Conservation (phyloP, 2,888 invertebrate genomes). For the Allophyes oxyacanthae region DNA sequence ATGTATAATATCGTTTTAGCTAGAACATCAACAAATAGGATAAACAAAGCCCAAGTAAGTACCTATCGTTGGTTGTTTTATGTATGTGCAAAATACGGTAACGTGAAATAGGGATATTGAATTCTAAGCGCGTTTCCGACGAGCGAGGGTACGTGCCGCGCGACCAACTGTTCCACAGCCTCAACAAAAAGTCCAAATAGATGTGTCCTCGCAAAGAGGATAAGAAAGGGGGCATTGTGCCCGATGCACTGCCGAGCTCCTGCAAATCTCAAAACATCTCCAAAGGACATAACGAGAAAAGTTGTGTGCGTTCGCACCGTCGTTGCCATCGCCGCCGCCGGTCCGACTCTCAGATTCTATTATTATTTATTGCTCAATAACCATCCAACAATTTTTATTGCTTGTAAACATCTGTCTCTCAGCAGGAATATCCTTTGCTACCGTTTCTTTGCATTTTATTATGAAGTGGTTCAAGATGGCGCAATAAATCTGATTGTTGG, state of each 20-base stretch:
- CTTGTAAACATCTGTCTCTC: slow-evolving; percentile 62
- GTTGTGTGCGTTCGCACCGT: slow-evolving; percentile 66
- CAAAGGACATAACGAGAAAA: slow-evolving; percentile 82
- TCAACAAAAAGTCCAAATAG: slow-evolving; percentile 79
- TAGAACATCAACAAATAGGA: slow-evolving; percentile 66
- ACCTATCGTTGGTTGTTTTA: slow-evolving; percentile 74
- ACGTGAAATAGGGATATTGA: slow-evolving; percentile 81
- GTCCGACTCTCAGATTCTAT: slow-evolving; percentile 64
- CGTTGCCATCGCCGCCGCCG: slow-evolving; percentile 39
- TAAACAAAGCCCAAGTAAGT: slow-evolving; percentile 71
- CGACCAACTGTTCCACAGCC: slow-evolving; percentile 75
- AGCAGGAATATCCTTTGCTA: slow-evolving; percentile 47
- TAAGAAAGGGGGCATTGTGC: slow-evolving; percentile 78
- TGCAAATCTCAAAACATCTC: slow-evolving; percentile 82
- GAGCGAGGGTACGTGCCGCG: slow-evolving; percentile 79
- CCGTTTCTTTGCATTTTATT: slow-evolving; percentile 48
- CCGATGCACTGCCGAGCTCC: slow-evolving; percentile 75
- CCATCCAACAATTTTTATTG: slow-evolving; percentile 65
- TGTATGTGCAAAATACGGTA: slow-evolving; percentile 72
- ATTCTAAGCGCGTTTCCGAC: slow-evolving; percentile 80
- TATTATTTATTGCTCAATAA: slow-evolving; percentile 72
- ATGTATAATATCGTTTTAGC: slow-evolving; percentile 58
- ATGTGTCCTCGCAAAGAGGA: slow-evolving; percentile 75
- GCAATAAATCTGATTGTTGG: slow-evolving; percentile 41
- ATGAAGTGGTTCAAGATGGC: slow-evolving; percentile 42